Conservation (phyloP, 2,888 invertebrate genomes). For the Drosophila planitibia region DNA sequence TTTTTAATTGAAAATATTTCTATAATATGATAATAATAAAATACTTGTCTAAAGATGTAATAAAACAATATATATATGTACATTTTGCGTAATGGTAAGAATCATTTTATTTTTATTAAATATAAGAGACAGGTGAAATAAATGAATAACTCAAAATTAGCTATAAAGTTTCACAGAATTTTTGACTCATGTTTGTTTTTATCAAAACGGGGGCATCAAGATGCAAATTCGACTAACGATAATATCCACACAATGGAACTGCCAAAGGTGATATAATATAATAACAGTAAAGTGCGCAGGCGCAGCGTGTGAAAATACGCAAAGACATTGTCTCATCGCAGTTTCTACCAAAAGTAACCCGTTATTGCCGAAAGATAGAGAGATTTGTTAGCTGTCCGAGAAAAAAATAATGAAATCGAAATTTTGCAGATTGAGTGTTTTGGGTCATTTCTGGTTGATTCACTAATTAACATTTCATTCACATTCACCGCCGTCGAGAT, state of each 20-base stretch:
- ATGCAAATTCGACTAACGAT: constrained; percentile 4
- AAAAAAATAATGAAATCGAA: constrained; percentile 9
- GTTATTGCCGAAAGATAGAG: neutral
- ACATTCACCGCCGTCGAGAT: constrained; percentile 12
- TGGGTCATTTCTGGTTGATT: constrained; percentile 19
- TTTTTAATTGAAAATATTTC: neutral
- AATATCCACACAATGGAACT: constrained; percentile 7
- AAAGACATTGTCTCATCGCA: constrained; percentile 34
- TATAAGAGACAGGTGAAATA: neutral
- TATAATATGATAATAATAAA: neutral
- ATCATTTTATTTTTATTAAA: neutral
- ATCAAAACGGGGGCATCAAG: neutral
- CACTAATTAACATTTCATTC: constrained; percentile 67
- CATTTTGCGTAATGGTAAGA: neutral
- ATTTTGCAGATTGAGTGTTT: constrained; percentile 12
- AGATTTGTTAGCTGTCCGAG: constrained; percentile 12
- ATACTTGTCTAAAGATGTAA: neutral
- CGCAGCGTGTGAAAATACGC: constrained; percentile 57
- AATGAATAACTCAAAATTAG: neutral
- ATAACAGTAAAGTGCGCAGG: constrained; percentile 13
- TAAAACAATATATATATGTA: neutral
- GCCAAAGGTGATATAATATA: constrained; percentile 38
- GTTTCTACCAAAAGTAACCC: constrained; percentile 3
- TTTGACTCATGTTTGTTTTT: no score
- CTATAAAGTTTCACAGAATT: neutral